These are phyloP conservation scores for Vanessa cardui DNA, from an alignment of 2,888 invertebrate species.

Conservation along the genomic window DNA sequence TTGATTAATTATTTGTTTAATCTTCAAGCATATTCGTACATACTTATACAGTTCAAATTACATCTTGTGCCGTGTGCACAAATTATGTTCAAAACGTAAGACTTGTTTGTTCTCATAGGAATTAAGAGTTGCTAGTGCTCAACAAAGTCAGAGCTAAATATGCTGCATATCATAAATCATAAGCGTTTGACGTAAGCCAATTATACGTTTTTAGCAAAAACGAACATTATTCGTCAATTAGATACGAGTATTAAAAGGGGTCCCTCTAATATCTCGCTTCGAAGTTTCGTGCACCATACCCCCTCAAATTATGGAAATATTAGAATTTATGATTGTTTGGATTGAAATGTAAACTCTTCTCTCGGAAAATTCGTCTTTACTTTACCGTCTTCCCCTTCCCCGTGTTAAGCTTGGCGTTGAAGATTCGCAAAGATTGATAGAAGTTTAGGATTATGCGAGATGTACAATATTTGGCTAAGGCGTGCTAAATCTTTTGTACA, in stretches of 20 bases:
- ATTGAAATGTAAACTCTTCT: conserved; percentile 24
- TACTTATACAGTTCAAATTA: too few relatives aligned
- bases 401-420: background rate
- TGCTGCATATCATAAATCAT: conserved; percentile 20
- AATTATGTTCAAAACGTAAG: too few relatives aligned
- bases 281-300: conserved; percentile 11
- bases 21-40: too few relatives aligned
- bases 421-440: conserved; percentile 12
- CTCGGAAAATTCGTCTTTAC: conserved; percentile 17
- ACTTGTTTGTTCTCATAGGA: background rate
- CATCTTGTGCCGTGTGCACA: too few relatives aligned
- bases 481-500: background rate
- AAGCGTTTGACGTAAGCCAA: conserved; percentile 17
- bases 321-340: conserved; percentile 26
- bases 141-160: conserved; percentile 3
- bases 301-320: conserved; percentile 19
- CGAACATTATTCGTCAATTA: conserved; percentile 29
- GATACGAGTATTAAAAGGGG: conserved; percentile 34
- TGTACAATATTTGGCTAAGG: conserved; percentile 3
- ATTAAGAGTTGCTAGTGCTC: background rate
- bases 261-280: conserved; percentile 13
- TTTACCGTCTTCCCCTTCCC: conserved; percentile 5
- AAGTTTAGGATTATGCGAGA: conserved; percentile 14
- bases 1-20: too few relatives aligned
- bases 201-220: conserved; percentile 25